Evolutionary conservation across 2,888 invertebrate genomes (phyloP).

Genomic region (Busseola fusca): DNA sequence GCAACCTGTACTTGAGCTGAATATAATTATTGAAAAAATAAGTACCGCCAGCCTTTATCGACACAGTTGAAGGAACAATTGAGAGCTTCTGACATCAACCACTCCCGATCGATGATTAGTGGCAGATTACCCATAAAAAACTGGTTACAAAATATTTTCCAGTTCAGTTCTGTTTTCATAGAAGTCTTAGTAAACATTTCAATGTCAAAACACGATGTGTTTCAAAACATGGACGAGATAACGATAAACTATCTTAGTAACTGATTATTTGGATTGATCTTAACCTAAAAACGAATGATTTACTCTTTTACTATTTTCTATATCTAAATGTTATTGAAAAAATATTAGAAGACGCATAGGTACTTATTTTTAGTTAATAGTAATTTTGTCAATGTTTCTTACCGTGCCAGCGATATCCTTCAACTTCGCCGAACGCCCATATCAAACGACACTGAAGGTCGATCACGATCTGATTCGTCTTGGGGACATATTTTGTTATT

Average conservation of each 20-base stretch:
- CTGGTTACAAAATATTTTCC: constrained; percentile 3
- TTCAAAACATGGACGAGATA: constrained; percentile 51
- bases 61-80: constrained; percentile 51
- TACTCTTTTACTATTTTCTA: constrained; percentile 12
- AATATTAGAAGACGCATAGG: neutral
- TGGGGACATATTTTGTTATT: constrained; percentile 87
- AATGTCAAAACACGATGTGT: constrained; percentile 35
- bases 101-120: constrained; percentile 22
- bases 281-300: constrained; percentile 44
- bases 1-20: constrained; percentile 42
- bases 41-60: constrained; percentile 41
- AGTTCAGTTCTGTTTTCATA: constrained; percentile 16
- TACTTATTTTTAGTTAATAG: neutral
- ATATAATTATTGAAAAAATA: constrained; percentile 50
- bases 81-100: constrained; percentile 45
- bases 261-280: constrained; percentile 52
- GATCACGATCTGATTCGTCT: constrained; percentile 89
- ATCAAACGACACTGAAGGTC: constrained; percentile 90
- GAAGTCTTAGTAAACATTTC: constrained; percentile 22
- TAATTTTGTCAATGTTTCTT: constrained; percentile 57
- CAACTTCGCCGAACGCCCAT: constrained; percentile 89
- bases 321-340: constrained; percentile 1
- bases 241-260: constrained; percentile 56
- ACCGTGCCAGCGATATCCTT: constrained; percentile 90
- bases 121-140: constrained; percentile 8